These are phyloP conservation scores for Tauraco erythrolophus DNA, from an alignment of 2,113 vertebrate genomes.

Conservation along the genomic window DNA sequence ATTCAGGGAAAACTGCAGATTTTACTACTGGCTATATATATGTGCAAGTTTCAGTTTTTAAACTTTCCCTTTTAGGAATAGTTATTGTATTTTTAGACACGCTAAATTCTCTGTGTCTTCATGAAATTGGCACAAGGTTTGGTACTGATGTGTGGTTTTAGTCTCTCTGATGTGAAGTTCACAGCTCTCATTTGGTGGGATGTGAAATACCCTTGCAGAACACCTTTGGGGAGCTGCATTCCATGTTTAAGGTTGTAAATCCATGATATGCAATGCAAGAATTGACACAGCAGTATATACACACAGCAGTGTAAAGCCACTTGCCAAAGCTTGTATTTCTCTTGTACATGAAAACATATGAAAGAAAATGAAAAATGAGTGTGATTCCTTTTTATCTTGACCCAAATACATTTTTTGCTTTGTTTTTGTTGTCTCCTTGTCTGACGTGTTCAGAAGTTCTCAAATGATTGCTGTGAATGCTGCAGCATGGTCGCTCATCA, in stretches of 20 bases:
- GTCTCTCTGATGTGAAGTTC: not conserved
- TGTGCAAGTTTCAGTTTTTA: not conserved
- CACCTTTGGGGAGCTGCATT: not conserved
- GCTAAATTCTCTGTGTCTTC: not conserved
- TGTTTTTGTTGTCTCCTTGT: not conserved
- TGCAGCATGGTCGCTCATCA: fast-evolving
- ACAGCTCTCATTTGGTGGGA: not conserved
- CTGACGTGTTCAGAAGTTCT: not conserved
- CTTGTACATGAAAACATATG: fast-evolving
- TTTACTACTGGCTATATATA: not conserved
- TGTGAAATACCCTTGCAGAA: not conserved
- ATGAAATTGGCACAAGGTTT: not conserved
- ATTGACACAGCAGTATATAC: not conserved
- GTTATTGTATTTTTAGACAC: not conserved
- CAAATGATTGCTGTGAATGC: not conserved
- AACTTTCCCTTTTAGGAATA: not conserved
- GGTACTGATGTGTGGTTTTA: not conserved
- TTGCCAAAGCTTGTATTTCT: not conserved
- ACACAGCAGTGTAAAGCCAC: not conserved
- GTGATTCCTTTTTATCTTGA: not conserved
- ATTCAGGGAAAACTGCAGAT: not conserved
- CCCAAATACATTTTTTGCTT: not conserved
- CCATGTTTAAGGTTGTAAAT: not conserved
- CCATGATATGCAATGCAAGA: not conserved
- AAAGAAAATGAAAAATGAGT: not conserved